A percentile compares a stretch with the other conserved stretches of the same genome.
phyloP scores from a whole-genome alignment of 1,140 invertebrate genomes.

The Cyrtorhinus lividipennis region DNA sequence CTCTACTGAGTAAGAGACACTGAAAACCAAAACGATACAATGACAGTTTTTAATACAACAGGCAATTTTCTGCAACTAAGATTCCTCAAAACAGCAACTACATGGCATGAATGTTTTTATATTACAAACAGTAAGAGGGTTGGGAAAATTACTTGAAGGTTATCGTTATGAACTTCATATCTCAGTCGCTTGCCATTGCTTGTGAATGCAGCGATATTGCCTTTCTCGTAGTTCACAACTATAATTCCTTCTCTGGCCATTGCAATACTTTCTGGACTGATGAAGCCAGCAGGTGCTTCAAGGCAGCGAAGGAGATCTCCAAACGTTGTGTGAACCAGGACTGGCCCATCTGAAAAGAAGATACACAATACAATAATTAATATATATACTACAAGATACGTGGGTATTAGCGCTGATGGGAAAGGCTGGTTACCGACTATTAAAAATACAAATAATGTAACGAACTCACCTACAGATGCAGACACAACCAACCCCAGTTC shows the following conservation, averaged over 20 bases:
- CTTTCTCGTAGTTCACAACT: conserved; percentile 81
- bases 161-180: conserved; percentile 84
- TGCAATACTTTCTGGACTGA: conserved; percentile 78
- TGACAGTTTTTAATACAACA: too few species aligned
- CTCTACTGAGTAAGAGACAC: conserved; percentile 86
- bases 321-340: conserved; percentile 90
- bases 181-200: conserved; percentile 78
- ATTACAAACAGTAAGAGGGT: neutral
- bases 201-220: conserved; percentile 83
- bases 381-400: too few species aligned
- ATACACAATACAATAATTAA: too few species aligned
- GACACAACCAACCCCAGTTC: conserved; percentile 96
- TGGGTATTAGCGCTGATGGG: too few species aligned
- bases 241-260: conserved; percentile 94
- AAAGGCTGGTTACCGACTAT: too few species aligned
- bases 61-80: too few species aligned
- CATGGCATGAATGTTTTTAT: neutral
- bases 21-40: too few species aligned
- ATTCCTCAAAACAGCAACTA: too few species aligned
- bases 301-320: conserved; percentile 89
- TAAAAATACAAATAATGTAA: too few species aligned
- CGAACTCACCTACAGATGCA: conserved; percentile 71
- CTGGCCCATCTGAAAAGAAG: conserved; percentile 18
- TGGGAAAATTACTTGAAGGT: conserved; percentile 79
- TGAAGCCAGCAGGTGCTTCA: conserved; percentile 60